phyloP scores from a whole-genome alignment of 2,888 invertebrate species.

The Polydrusus cervinus region DNA sequence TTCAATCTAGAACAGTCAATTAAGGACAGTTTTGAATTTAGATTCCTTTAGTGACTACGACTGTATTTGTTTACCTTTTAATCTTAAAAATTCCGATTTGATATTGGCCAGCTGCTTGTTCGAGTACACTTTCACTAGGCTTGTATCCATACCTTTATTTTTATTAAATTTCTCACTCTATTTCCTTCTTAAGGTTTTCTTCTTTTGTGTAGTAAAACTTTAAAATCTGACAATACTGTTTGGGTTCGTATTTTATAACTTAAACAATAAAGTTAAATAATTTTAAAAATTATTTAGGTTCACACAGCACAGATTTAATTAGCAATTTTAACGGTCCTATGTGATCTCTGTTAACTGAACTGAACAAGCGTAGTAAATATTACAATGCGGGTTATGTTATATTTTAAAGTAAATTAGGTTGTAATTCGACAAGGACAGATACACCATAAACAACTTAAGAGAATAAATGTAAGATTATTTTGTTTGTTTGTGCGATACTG shows the following conservation, averaged over 20 bases:
- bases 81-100: conserved; percentile 60
- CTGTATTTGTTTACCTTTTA: conserved; percentile 63
- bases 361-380: too few relatives aligned
- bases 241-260: not conserved
- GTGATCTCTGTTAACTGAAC: too few relatives aligned
- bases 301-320: not conserved
- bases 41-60: too few relatives aligned
- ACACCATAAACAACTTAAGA: not conserved
- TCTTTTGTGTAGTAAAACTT: not conserved
- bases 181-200: not conserved
- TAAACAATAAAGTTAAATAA: not conserved
- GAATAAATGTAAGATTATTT: conserved; percentile 2
- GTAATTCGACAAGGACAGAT: not conserved
- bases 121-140: conserved; percentile 55
- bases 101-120: conserved; percentile 59
- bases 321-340: not conserved
- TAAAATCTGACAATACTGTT: not conserved
- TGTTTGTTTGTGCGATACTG: not conserved
- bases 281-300: not conserved
- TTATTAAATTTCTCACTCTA: not conserved
- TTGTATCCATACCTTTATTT: conserved; percentile 17
- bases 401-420: not conserved
- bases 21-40: too few relatives aligned
- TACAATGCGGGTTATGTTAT: not conserved
- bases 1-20: too few relatives aligned